phyloP scores from a whole-genome alignment of 2,113 vertebrate genomes.

The Circaetus gallicus region DNA sequence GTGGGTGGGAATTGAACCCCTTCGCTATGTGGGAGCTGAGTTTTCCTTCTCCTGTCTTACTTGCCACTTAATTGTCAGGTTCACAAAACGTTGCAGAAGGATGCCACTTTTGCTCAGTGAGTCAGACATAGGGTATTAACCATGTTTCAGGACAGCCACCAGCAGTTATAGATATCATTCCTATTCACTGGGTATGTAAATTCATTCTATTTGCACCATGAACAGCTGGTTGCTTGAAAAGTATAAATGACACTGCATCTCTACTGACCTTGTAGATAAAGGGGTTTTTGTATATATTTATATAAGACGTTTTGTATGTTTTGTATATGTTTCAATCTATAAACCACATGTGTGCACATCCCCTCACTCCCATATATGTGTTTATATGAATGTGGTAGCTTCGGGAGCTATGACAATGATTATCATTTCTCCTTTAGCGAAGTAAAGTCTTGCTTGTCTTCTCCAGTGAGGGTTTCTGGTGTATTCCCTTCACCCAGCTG shows the following conservation, averaged over 20 bases:
- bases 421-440: background rate
- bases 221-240: background rate
- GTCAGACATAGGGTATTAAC: background rate
- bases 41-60: background rate
- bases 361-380: background rate
- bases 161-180: background rate
- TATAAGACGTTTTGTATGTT: background rate
- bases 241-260: background rate
- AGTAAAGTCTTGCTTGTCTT: background rate
- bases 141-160: background rate
- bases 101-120: background rate
- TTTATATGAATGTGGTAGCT: background rate
- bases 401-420: background rate
- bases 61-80: background rate
- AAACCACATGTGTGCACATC: fast-evolving
- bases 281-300: fast-evolving
- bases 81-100: background rate
- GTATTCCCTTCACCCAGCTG: background rate
- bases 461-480: background rate
- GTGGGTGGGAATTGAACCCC: background rate
- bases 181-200: background rate
- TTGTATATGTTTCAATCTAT: background rate
- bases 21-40: background rate
- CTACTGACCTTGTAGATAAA: background rate
- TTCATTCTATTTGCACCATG: background rate